Evolutionary conservation across 2,797 vertebrate species (phyloP).

Genomic region (Lophotriccus pileatus): DNA sequence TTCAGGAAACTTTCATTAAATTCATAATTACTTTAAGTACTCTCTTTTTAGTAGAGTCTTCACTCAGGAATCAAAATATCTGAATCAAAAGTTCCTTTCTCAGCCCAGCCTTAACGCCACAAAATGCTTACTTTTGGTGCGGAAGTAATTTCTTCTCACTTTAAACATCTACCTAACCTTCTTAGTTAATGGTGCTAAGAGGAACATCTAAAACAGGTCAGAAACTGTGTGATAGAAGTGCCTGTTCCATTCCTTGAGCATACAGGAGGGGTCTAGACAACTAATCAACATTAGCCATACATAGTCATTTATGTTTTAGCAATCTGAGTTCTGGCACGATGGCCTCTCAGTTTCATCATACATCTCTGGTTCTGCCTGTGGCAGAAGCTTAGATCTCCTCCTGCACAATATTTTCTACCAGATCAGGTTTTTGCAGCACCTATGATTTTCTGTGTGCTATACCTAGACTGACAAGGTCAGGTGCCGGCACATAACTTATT

Average conservation of each 20-base stretch:
- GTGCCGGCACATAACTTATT: background rate
- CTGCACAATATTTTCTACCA: background rate
- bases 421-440: background rate
- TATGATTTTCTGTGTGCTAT: background rate
- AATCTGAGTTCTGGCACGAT: rapidly evolving
- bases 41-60: background rate
- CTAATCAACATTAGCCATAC: background rate
- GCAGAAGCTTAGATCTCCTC: background rate
- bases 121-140: background rate
- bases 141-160: background rate
- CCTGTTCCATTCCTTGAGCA: background rate
- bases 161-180: background rate
- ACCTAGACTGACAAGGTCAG: background rate
- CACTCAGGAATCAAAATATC: background rate
- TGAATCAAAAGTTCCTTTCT: background rate
- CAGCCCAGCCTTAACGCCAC: background rate
- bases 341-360: rapidly evolving
- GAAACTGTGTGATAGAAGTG: background rate
- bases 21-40: background rate
- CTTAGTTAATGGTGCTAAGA: background rate
- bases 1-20: background rate
- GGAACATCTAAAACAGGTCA: background rate
- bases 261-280: background rate
- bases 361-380: background rate
- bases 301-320: background rate